Percentiles rank a stretch among this genome's conserved stretches.
These are phyloP conservation scores for Pitangus sulphuratus DNA, from an alignment of 2,797 vertebrate genomes.

Conservation along the genomic window DNA sequence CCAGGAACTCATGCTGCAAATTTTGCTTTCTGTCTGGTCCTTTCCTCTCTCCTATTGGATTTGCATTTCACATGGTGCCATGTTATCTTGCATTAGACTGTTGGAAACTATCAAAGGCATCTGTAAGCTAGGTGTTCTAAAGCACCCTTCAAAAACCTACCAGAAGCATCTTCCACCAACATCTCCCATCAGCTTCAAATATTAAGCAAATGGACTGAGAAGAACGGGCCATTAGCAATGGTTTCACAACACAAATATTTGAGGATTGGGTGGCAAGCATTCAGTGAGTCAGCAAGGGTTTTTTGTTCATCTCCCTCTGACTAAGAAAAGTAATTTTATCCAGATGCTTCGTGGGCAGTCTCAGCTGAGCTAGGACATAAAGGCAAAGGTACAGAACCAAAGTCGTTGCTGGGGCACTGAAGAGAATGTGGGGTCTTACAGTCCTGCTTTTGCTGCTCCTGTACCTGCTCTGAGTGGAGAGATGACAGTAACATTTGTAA, in stretches of 20 bases:
- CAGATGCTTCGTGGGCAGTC: neutral
- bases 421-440: neutral
- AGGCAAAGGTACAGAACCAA: neutral
- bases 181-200: neutral
- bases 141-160: neutral
- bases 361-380: neutral
- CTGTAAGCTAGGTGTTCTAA: neutral
- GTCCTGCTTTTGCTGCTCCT: neutral
- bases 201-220: neutral
- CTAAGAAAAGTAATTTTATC: neutral
- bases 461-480: neutral
- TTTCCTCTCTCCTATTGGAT: neutral
- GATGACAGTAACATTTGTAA: neutral
- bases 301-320: neutral
- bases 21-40: neutral
- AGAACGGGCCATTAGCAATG: neutral
- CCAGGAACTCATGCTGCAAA: neutral
- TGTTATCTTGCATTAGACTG: neutral
- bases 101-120: neutral
- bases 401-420: neutral
- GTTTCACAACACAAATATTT: neutral
- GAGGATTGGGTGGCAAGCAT: neutral
- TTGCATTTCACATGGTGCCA: neutral
- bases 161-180: neutral
- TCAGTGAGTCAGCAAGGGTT: rapidly evolving